Conservation (phyloP, 2,113 vertebrate species). For the Macaca fascicularis region T2T-MFA8v1.1 NC_088375.1:85207001-85207500, state of each 20-base stretch:
- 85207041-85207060: no score
- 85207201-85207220: not conserved
- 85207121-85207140: no score
- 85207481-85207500: not conserved
- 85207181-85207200: not conserved
- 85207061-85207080: no score
- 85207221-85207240: not conserved
- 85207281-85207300: not conserved
- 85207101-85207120: no score
- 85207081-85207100: no score
- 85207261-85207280: not conserved
- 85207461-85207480: not conserved
- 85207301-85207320: not conserved
- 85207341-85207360: not conserved
- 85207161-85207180: no score
- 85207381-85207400: conserved; percentile 14
- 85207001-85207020: no score
- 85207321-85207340: not conserved
- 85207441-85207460: conserved; percentile 11
- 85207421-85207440: not conserved
- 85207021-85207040: no score
- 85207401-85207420: not conserved
- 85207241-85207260: not conserved
- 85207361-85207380: conserved; percentile 20
- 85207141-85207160: no score